Percentiles rank a stretch among this genome's conserved stretches.
phyloP scores from a whole-genome alignment of 2,113 vertebrate genomes.

The Regulus satrapa region DNA sequence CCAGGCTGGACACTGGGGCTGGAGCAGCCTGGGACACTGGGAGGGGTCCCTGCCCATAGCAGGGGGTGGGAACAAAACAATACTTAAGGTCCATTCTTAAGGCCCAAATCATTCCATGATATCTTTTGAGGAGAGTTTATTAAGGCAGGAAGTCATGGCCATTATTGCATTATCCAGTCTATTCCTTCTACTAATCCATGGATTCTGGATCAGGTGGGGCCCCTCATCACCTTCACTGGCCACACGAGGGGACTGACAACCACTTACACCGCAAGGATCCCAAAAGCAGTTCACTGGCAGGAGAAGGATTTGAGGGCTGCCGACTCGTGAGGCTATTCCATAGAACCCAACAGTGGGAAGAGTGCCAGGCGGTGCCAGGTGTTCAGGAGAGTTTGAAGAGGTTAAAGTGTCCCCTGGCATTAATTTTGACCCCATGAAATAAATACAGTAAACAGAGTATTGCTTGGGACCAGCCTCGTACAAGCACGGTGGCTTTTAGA shows the following conservation, averaged over 20 bases:
- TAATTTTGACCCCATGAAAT: background rate
- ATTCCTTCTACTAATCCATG: background rate
- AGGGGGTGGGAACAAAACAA: background rate
- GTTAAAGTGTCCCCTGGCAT: background rate
- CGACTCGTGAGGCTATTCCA: no score
- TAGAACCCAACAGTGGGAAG: background rate
- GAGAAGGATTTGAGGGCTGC: background rate
- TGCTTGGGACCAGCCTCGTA: background rate
- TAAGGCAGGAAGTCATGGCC: background rate
- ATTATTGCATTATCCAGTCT: background rate
- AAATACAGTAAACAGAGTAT: background rate
- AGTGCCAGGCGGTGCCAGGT: no score
- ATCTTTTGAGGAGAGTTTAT: background rate
- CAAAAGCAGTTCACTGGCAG: background rate
- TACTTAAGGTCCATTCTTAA: background rate
- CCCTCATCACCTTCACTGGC: background rate
- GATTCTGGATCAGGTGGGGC: background rate
- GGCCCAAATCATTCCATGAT: background rate
- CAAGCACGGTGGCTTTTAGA: background rate
- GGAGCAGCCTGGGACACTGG: background rate
- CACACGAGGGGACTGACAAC: background rate
- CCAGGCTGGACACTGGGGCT: accelerated
- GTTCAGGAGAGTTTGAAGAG: background rate
- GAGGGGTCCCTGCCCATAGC: background rate
- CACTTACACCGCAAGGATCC: background rate